Conservation (phyloP, 2,797 vertebrate genomes). For the Babyrousa celebensis region DNA sequence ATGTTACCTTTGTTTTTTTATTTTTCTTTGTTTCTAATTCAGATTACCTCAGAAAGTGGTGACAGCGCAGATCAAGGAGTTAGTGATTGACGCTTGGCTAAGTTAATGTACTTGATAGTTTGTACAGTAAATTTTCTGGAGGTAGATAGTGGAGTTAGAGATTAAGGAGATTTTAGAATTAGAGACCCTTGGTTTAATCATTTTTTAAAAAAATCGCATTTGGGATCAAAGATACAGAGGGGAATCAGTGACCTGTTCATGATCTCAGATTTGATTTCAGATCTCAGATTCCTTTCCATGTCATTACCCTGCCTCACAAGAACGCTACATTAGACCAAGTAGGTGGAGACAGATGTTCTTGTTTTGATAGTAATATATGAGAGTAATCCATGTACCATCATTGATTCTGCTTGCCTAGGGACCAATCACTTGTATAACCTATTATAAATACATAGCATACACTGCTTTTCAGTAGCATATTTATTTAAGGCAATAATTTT, state of each 20-base stretch:
- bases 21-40: not conserved
- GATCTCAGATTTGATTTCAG: slow-evolving; percentile 21
- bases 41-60: not conserved
- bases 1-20: not conserved
- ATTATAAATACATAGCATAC: not conserved
- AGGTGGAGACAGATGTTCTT: not conserved
- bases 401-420: not conserved
- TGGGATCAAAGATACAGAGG: not conserved
- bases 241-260: not conserved
- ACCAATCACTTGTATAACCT: not conserved
- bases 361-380: not conserved
- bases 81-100: not conserved
- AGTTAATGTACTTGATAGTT: not conserved
- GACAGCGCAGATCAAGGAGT: not conserved
- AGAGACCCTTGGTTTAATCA: not conserved
- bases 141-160: not conserved
- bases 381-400: not conserved
- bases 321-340: not conserved
- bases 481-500: slow-evolving; percentile 53
- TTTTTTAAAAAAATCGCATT: not conserved
- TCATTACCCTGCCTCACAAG: not conserved
- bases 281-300: not conserved
- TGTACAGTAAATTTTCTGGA: not conserved
- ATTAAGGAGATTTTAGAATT: slow-evolving; percentile 13
- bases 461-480: not conserved